Base-by-base conservation (phyloP, 2,797 vertebrate genomes). In the Falco berigora region DNA sequence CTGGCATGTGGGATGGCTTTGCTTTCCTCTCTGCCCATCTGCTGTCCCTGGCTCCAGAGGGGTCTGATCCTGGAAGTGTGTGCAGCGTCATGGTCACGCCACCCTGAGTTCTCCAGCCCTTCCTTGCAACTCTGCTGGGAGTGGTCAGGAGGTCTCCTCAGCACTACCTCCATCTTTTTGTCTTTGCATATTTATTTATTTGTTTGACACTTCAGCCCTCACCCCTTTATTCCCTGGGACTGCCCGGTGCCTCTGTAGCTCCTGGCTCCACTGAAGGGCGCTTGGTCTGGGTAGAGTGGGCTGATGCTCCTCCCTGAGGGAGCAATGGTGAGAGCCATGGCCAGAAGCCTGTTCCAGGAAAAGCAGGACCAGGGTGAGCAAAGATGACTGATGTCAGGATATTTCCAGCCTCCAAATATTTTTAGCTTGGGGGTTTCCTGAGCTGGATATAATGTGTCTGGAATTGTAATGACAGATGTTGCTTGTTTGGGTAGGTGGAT, bases 61-160 rank as follows among this genome's bases (percentile, higher is more conserved):
- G 40, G 13, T 36, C 44, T 78, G 52, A 9, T 27, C 14, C 52
- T 49, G 30, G 34, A 46, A 61, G 8, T 12, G 10, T 25, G 32
- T 4, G 3, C 1, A 3, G 50, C 3, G 12, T 24, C 21, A 72
- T 55, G 42, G 32, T 40, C 42, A 19, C 5, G 8, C 3, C 0
- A 3, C 30, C 0, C 0, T 2, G 4, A 42, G 47, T 25, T 75
- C 50, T n/a, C 14, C 56, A 80, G 64, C 5, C 24, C 18, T 80
- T 67, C 27, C 58, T 40, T 4, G 2, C 6, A 55, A 32, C 56
- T 62, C 66, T 71, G n/a, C 50, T 15, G 27, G 50, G 59, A 47
- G 42, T 5, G 10, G 44, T 42, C 28, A 20, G 62, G 22, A 5
- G 55, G 3, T 53, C 42, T 74, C 50, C 34, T 36, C 40, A 36